Evolutionary conservation across 2,113 vertebrate species (phyloP).

Genomic region (Donacobius atricapilla): DNA sequence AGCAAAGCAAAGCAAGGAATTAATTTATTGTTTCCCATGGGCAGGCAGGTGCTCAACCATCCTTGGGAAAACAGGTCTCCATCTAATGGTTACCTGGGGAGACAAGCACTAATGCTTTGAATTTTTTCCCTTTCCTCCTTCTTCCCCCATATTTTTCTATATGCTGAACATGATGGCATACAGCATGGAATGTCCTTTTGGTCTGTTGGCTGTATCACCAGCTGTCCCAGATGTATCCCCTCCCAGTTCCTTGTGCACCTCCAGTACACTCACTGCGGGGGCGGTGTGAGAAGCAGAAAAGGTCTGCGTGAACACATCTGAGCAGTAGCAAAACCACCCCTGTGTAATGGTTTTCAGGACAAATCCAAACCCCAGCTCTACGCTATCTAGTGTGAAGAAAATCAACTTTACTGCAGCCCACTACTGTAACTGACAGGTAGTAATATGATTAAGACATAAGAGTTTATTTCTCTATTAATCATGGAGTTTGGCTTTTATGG

Average conservation of each 20-base stretch:
- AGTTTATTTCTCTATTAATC: slow-evolving; percentile 27
- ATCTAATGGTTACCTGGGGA: neutral
- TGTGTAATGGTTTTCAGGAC: neutral
- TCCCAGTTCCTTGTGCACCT: neutral
- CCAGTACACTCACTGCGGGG: neutral
- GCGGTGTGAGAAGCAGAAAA: neutral
- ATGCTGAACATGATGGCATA: neutral
- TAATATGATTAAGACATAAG: neutral
- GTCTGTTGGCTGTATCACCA: neutral
- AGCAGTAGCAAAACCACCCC: neutral
- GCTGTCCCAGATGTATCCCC: neutral
- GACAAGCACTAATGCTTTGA: neutral
- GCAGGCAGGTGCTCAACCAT: neutral
- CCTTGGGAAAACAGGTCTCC: neutral
- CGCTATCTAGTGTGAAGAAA: neutral
- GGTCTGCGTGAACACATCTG: neutral
- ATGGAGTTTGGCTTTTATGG: neutral
- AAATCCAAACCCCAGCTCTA: neutral
- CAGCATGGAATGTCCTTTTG: neutral
- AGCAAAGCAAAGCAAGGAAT: neutral
- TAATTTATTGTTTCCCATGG: neutral
- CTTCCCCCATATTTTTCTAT: neutral
- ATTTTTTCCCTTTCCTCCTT: neutral
- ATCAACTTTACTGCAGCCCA: neutral
- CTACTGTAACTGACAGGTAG: neutral